Base-by-base conservation (phyloP, 2,888 invertebrate species). In the Hydrotaea cyrtoneurina region DNA sequence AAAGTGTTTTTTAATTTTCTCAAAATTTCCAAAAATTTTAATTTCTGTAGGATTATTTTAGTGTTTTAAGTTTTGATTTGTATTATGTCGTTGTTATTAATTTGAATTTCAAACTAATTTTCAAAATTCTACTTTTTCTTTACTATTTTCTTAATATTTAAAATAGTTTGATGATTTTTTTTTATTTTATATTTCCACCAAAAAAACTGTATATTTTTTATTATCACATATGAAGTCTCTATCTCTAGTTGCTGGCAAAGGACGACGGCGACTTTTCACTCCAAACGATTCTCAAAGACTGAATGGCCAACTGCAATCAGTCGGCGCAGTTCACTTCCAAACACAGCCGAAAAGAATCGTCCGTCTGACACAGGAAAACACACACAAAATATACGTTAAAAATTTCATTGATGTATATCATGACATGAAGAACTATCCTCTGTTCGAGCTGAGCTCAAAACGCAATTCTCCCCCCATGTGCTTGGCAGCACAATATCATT, bases 381-480 rank as follows among this genome's bases (percentile, higher is more conserved):
- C 8, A 72, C 23, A 55, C 39, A 64, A 66, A 69, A 75, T 79
- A 80, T 79, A 85, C 85, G 77, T 82, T 82, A 82, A 80, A 85
- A 79, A 85, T 71, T 66, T 77, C 85, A 82, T 59, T 79, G 77
- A 85, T 80, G 81, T 85, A 81, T 81, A 81, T 59, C 82, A 59
- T 36, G 31, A 36, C 64, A 64, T n/a, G 17, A 36, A 64, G 50
- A 50, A 50, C 50, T n/a, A 50, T 50, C 50, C n/a, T 50, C 15
- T 50, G 1, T 50, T 50, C 50, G 50, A 83, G 83, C 83, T 84
- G 53, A 80, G 84, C 80, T 84, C 80, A 78, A 83, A 80, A 80
- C 46, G 74, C 7, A 31, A 31, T 31, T 31, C 83, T 83, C 77
- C 83, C 83, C 82, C n/a, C 82, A 4, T 73, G 76, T 57, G 19